These are phyloP conservation scores for Bembecia ichneumoniformis DNA, from an alignment of 2,888 invertebrate species.

Conservation along the genomic window DNA sequence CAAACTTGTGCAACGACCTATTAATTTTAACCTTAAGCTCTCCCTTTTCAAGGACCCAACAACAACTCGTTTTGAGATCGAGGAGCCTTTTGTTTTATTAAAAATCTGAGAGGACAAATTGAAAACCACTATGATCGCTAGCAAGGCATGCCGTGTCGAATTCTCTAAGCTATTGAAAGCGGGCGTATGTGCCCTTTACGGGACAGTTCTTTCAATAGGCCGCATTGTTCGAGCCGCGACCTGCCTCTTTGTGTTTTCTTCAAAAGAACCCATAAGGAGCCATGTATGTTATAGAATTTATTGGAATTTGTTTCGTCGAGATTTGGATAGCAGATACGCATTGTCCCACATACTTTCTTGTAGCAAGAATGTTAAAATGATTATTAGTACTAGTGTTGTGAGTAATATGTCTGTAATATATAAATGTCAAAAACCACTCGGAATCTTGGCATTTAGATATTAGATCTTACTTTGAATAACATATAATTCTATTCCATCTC, in stretches of 20 bases:
- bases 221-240: constrained; percentile 39
- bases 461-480: too few relatives aligned
- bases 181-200: constrained; percentile 37
- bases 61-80: constrained; percentile 6
- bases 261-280: not conserved
- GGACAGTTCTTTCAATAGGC: constrained; percentile 34
- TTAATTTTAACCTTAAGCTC: too few relatives aligned
- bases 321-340: not conserved
- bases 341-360: too few relatives aligned
- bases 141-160: constrained; percentile 35
- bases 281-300: not conserved
- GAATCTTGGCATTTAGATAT: too few relatives aligned
- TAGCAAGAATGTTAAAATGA: too few relatives aligned
- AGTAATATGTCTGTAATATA: too few relatives aligned
- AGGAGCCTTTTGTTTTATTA: constrained; percentile 28
- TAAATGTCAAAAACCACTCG: too few relatives aligned
- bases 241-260: constrained; percentile 11
- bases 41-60: too few relatives aligned
- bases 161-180: constrained; percentile 43
- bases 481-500: too few relatives aligned
- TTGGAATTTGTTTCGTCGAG: not conserved
- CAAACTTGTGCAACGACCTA: too few relatives aligned
- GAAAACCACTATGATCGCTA: constrained; percentile 34
- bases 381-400: too few relatives aligned
- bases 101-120: constrained; percentile 27